These are phyloP conservation scores for Lathronympha strigana DNA, from an alignment of 2,888 invertebrate species.

Conservation along the genomic window DNA sequence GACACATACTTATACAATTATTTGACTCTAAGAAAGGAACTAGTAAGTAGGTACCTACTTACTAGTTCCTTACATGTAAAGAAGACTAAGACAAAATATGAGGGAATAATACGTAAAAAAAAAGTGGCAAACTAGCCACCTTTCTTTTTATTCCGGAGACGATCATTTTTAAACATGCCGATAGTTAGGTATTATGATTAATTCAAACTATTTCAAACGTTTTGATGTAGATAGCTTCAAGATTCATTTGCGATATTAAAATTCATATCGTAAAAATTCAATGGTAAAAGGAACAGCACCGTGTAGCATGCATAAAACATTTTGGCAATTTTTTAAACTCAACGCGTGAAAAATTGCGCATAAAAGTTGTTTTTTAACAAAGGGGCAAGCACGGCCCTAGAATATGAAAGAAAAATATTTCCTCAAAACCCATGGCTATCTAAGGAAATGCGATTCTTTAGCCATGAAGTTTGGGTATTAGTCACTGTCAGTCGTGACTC, in stretches of 20 bases:
- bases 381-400: not conserved
- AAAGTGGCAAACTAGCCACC: no score
- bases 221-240: no score
- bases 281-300: no score
- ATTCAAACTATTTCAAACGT: no score
- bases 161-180: no score
- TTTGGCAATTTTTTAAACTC: not conserved
- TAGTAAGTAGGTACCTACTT: not conserved
- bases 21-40: no score
- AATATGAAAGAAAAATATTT: constrained; percentile 18
- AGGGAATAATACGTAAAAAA: no score
- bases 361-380: not conserved
- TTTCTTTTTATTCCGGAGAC: no score
- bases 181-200: no score
- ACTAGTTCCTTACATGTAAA: not conserved
- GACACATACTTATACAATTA: not conserved
- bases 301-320: not conserved
- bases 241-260: no score
- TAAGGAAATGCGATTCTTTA: constrained; percentile 25
- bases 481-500: constrained; percentile 34
- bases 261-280: not conserved
- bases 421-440: constrained; percentile 26
- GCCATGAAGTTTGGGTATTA: constrained; percentile 33
- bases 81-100: no score
- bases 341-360: not conserved